A percentile compares a stretch with the other conserved stretches of the same genome.
Conservation (phyloP, 2,888 invertebrate genomes). For the Drosophila hamatofila region DNA sequence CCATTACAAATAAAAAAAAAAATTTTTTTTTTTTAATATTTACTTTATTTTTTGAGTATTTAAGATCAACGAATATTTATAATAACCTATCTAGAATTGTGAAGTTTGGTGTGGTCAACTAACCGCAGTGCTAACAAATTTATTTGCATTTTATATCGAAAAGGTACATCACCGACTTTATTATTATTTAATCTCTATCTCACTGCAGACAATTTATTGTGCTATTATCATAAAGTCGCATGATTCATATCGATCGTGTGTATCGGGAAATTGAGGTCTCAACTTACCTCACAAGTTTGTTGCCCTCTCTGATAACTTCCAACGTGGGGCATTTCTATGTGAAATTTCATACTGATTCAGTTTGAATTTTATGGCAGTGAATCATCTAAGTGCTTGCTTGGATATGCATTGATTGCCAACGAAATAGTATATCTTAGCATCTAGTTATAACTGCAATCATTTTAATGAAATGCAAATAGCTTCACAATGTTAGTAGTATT, state of each 20-base stretch:
- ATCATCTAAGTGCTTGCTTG: slow-evolving; percentile 24
- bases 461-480: slow-evolving; percentile 17
- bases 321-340: background rate
- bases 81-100: background rate
- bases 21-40: too few relatives aligned
- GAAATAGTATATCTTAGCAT: slow-evolving; percentile 10
- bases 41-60: background rate
- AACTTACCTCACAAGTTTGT: background rate
- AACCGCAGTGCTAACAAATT: slow-evolving; percentile 10
- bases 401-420: slow-evolving; percentile 9
- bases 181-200: background rate
- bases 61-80: background rate
- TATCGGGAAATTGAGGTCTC: background rate
- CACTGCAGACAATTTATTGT: slow-evolving; percentile 3
- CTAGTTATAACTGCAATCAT: background rate
- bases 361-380: slow-evolving; percentile 32
- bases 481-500: slow-evolving; percentile 8
- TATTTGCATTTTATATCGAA: slow-evolving; percentile 9
- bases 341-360: slow-evolving; percentile 17
- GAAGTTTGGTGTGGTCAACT: background rate
- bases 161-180: slow-evolving; percentile 2
- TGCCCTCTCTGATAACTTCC: background rate
- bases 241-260: slow-evolving; percentile 26
- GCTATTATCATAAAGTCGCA: background rate
- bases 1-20: too few relatives aligned